phyloP scores from a whole-genome alignment of 2,888 invertebrate species.

The Leucophenga maculata region DNA sequence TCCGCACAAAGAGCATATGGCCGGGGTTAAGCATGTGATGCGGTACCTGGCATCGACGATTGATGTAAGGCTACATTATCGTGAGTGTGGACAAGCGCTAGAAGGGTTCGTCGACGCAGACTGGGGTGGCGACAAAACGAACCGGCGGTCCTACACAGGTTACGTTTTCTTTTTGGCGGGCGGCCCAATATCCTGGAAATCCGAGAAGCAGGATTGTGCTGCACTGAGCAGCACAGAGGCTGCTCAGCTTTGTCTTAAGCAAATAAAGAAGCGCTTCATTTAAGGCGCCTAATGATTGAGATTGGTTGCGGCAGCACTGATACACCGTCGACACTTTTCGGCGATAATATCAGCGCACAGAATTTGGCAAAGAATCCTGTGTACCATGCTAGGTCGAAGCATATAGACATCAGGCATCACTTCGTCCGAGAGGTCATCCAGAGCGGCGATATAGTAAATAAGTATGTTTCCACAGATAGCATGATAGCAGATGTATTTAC shows the following conservation, averaged over 20 bases:
- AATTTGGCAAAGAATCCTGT: slow-evolving; percentile 31
- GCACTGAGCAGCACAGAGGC: too few relatives aligned
- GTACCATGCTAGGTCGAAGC: slow-evolving; percentile 28
- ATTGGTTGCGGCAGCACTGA: background rate
- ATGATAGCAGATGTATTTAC: too few relatives aligned
- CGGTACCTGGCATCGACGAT: background rate
- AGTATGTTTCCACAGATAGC: too few relatives aligned
- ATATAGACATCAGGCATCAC: slow-evolving; percentile 30
- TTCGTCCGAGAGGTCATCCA: slow-evolving; percentile 29
- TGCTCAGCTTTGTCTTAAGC: too few relatives aligned
- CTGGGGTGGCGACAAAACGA: slow-evolving; percentile 12
- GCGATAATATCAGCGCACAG: slow-evolving; percentile 32
- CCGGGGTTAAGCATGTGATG: slow-evolving; percentile 30
- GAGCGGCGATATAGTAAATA: slow-evolving; percentile 15
- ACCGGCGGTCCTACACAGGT: slow-evolving; percentile 21
- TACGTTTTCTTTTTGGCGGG: slow-evolving; percentile 28
- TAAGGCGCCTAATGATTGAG: too few relatives aligned
- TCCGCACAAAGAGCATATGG: slow-evolving; percentile 26
- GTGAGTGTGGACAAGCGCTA: slow-evolving; percentile 19
- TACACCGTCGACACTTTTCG: slow-evolving; percentile 14
- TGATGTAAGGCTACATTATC: slow-evolving; percentile 15
- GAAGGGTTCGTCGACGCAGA: slow-evolving; percentile 17
- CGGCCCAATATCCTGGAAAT: slow-evolving; percentile 29
- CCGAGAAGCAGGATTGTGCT: slow-evolving; percentile 25
- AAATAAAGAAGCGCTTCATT: background rate